Evolutionary conservation across 1,140 invertebrate genomes (phyloP).

Genomic region (Campoletis sonorensis): DNA sequence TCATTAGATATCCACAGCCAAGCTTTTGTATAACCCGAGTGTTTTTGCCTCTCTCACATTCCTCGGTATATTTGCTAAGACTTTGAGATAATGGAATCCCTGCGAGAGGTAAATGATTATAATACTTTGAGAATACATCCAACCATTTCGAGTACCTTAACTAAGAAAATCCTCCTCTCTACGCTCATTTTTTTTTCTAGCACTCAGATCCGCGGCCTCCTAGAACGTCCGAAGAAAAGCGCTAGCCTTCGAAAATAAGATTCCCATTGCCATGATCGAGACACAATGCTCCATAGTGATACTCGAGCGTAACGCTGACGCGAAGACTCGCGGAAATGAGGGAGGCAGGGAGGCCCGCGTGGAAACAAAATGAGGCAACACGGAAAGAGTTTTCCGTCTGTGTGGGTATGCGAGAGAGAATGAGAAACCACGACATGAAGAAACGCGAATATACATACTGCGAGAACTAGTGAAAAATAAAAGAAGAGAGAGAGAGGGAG

Average conservation of each 20-base stretch:
- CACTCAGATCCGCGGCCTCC: not conserved
- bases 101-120: slow-evolving; percentile 26
- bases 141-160: slow-evolving; percentile 16
- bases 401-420: slow-evolving; percentile 2
- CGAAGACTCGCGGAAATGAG: slow-evolving; percentile 18
- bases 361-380: slow-evolving; percentile 42
- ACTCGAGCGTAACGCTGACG: slow-evolving; percentile 18
- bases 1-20: not conserved
- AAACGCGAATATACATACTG: slow-evolving; percentile 32
- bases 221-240: not conserved
- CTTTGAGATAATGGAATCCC: slow-evolving; percentile 3
- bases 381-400: slow-evolving; percentile 25
- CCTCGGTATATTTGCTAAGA: not conserved
- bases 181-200: not conserved
- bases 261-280: slow-evolving; percentile 31
- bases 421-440: slow-evolving; percentile 31
- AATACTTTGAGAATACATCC: slow-evolving; percentile 25
- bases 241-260: slow-evolving; percentile 23
- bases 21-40: not conserved
- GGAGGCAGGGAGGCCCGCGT: not conserved
- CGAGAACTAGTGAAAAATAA: slow-evolving; percentile 41
- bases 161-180: slow-evolving; percentile 24
- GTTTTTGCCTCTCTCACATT: not conserved
- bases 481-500: slow-evolving; percentile 30
- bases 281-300: not conserved